Base-by-base conservation (phyloP, 2,797 vertebrate species). In the Oryzias dopingdopingensis region DNA sequence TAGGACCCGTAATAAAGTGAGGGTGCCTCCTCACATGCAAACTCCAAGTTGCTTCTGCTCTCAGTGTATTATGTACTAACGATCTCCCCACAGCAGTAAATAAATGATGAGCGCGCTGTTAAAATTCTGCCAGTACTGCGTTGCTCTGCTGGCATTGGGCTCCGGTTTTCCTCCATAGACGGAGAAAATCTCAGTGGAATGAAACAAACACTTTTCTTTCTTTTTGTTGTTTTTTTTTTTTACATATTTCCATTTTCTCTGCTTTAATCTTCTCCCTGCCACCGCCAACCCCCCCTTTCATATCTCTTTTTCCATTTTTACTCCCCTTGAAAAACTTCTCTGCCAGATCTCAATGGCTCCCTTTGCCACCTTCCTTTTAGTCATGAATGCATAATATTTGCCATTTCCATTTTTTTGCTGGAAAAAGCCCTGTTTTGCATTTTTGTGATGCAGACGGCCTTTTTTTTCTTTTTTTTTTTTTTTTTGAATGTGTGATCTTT, bases 71-170 rank as follows among this genome's bases (percentile, higher is more conserved):
- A 82, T 85, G 69, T 82, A 77, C 59, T 53, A 59, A 69, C 64
- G 56, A 75, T 52, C 42, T 70, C 67, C 69, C 51, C 59, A 4
- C 59, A 75, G 78, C 59, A 70, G 79, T 92, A 90, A 91, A 92
- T 92, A 91, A 91, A 88, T 91, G 66, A 92, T 92, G 90, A 91
- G 90, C 80, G 79, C 75, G 76, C 68, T 82, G 85, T 90, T 91
- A 80, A 90, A 84, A 91, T 91, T 91, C 90, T 81, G 65, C 74
- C 73, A 74, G 81, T 86, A 82, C 70, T 81, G 66, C 61, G 17
- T 22, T 14, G 42, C 73, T 65, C 59, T 67, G 53, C 63, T 70
- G 59, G 65, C 49, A 24, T 65, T 62, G 52, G 50, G 49, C 57
- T 53, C 49, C 40, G 61, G 60, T 61, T 32, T 59, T 50, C 47